Percentiles rank a stretch among this genome's conserved stretches.
Evolutionary conservation across 1,140 invertebrate species (phyloP).

Genomic region (Doryteuthis pealeii): DNA sequence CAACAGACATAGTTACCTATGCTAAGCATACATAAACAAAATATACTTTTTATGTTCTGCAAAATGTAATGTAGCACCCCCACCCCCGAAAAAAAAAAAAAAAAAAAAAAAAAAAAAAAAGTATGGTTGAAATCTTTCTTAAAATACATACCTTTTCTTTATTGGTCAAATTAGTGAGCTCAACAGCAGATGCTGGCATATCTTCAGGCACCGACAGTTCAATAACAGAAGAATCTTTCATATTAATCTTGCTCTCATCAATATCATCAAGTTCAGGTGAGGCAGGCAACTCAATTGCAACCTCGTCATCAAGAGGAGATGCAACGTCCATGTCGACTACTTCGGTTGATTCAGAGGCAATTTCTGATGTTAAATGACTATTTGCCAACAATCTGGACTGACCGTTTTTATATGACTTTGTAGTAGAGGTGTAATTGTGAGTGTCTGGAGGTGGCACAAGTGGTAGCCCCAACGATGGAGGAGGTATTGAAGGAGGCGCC

Average conservation of each 20-base stretch:
- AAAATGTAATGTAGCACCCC: no score
- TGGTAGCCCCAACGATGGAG: not conserved
- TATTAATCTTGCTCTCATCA: slow-evolving; percentile 75
- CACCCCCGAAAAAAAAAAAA: no score
- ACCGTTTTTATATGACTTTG: slow-evolving; percentile 3
- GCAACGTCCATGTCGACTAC: slow-evolving; percentile 69
- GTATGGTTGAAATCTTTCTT: no score
- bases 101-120: no score
- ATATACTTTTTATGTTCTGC: no score
- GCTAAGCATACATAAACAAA: no score
- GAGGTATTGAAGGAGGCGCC: not conserved
- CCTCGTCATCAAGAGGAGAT: slow-evolving; percentile 54
- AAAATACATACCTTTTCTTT: slow-evolving; percentile 83
- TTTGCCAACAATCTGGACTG: not conserved
- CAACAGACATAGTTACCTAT: no score
- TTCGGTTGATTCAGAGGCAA: slow-evolving; percentile 50
- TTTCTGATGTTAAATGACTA: not conserved
- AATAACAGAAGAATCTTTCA: slow-evolving; percentile 75
- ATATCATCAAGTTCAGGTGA: slow-evolving; percentile 19
- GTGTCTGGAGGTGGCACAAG: not conserved
- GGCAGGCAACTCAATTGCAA: slow-evolving; percentile 31
- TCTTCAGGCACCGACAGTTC: slow-evolving; percentile 29
- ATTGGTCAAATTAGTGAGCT: slow-evolving; percentile 82
- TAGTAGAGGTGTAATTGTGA: not conserved
- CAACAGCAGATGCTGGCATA: slow-evolving; percentile 73